Evolutionary conservation across 92 coral and sea anemone genomes (phyloP), one percentile per base, ranked within the genome.

Genomic region (Bergia sp.): DNA sequence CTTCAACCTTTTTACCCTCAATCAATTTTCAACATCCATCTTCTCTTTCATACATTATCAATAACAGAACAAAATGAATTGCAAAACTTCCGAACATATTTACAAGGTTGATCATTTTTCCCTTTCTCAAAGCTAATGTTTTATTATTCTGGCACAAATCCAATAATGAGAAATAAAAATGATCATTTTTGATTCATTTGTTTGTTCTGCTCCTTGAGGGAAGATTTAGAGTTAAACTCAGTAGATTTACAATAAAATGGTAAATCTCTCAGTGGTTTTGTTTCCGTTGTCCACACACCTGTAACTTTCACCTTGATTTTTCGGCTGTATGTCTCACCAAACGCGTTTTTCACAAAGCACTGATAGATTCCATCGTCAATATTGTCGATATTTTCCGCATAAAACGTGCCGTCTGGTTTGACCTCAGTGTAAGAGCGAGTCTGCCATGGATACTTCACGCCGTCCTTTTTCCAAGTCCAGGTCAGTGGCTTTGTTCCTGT

Each of bases 381-480:
- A 49, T 5, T 16, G 0, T 0, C 0, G 0, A 57, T 40, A 38
- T 1, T 15, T 0, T 55, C 3, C 0, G 16, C 42, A 2, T 5
- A 0, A 18, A 80, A 80, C 21, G 85, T 53, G 21, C 83, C 83
- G 69, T 79, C 67, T 5, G 61, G 2, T 16, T 6, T 1, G 44
- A 37, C 21, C 2, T 53, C 36, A 7, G 39, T 2, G 3, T 20
- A 10, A 9, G 37, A 5, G 29, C 36, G 16, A 7, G 15, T 37
- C 42, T 5, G n/a, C 38, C 18, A 15, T 23, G 57, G 40, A 23
- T 9, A 21, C 4, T 9, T 23, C 40, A 47, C 41, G 7, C 73
- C 85, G 72, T 80, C 29, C 49, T 55, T 80, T 16, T 80, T 80
- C 85, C 85, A 80, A 3, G 72, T 80, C 85, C 85, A 80, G 12